Percentiles rank a stretch among this genome's conserved stretches.
phyloP scores from a whole-genome alignment of 2,113 vertebrate genomes.

The human (Homo sapiens) region GRCh38 chr13:106529501-106530000 shows the following conservation, averaged over 20 bases:
- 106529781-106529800: slow-evolving; percentile 89
- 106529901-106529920: slow-evolving; percentile 97
- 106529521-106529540: slow-evolving; percentile 85
- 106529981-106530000: slow-evolving; percentile 99
- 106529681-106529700: slow-evolving; percentile 87
- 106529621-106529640: slow-evolving; percentile 85
- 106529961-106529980: slow-evolving; percentile 96
- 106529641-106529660: slow-evolving; percentile 90
- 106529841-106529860: slow-evolving; percentile 91
- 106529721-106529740: slow-evolving; percentile 89
- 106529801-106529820: slow-evolving; percentile 89
- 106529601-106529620: slow-evolving; percentile 85
- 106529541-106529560: slow-evolving; percentile 86
- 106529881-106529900: slow-evolving; percentile 95
- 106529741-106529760: slow-evolving; percentile 90
- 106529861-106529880: slow-evolving; percentile 95
- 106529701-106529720: slow-evolving; percentile 88
- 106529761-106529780: slow-evolving; percentile 91
- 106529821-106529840: slow-evolving; percentile 95
- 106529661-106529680: slow-evolving; percentile 91
- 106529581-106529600: slow-evolving; percentile 87
- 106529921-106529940: slow-evolving; percentile 95
- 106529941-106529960: slow-evolving; percentile 95
- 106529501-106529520: slow-evolving; percentile 81
- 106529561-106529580: slow-evolving; percentile 82